Percentiles rank a stretch among this genome's conserved stretches.
phyloP scores from a whole-genome alignment of 2,797 vertebrate genomes.

The Gadopsis bispinosus region DNA sequence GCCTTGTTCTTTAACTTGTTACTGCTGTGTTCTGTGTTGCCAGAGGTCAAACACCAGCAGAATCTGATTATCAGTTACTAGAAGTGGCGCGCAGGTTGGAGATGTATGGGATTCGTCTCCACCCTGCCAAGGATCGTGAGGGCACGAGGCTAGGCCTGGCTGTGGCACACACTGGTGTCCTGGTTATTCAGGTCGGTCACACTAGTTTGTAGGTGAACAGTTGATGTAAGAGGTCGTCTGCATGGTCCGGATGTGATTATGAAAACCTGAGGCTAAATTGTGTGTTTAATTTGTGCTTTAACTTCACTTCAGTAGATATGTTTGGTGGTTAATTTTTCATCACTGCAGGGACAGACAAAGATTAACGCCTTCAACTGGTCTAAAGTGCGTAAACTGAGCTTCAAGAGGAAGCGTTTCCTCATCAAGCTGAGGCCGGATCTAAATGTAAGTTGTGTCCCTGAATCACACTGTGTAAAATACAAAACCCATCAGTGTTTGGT shows the following conservation, averaged over 20 bases:
- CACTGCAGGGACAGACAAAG: constrained; percentile 91
- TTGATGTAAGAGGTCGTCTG: not conserved
- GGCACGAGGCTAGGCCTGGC: constrained; percentile 93
- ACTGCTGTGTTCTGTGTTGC: constrained; percentile 47
- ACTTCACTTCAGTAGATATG: not conserved
- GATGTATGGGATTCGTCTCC: constrained; percentile 95
- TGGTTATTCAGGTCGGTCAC: constrained; percentile 93
- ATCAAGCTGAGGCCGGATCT: constrained; percentile 95
- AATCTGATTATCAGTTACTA: constrained; percentile 95
- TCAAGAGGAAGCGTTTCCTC: constrained; percentile 98
- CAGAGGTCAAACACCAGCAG: constrained; percentile 96
- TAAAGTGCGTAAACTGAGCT: constrained; percentile 98
- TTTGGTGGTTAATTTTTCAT: not conserved
- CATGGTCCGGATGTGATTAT: not conserved
- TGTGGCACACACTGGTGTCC: constrained; percentile 94
- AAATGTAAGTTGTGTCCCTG: constrained; percentile 88
- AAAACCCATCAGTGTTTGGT: not conserved
- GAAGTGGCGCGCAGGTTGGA: constrained; percentile 95
- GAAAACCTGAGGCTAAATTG: not conserved
- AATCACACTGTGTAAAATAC: not conserved
- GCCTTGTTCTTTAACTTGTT: not conserved
- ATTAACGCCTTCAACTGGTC: constrained; percentile 99
- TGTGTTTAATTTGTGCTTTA: not conserved
- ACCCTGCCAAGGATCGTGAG: constrained; percentile 96
- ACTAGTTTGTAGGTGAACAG: not conserved